These are phyloP conservation scores for Turritopsis dohrnii DNA, from an alignment of 30 jellyfish, hydroid and myxozoan species.

Conservation along the genomic window DNA sequence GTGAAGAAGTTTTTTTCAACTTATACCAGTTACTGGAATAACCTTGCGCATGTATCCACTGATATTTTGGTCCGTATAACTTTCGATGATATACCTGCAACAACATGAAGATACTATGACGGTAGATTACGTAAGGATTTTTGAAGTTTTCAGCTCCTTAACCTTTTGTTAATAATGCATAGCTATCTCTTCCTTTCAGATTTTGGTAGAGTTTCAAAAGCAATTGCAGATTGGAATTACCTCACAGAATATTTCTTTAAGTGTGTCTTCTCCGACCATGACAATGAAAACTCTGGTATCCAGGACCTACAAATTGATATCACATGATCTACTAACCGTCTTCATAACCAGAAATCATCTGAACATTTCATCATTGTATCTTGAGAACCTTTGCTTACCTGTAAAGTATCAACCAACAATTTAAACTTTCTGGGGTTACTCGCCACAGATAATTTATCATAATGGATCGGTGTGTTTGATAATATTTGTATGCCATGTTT, in stretches of 20 bases:
- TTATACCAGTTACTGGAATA: constrained; percentile 35
- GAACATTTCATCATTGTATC: background rate
- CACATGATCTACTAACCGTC: background rate
- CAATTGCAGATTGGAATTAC: constrained; percentile 31
- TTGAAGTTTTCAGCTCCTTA: no score
- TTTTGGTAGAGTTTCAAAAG: no score
- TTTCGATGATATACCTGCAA: background rate
- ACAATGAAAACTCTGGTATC: constrained; percentile 62
- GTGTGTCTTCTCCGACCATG: constrained; percentile 39
- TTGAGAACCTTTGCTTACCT: background rate
- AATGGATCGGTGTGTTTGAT: background rate
- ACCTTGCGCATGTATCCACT: constrained; percentile 43
- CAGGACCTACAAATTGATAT: constrained; percentile 33
- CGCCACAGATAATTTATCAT: background rate
- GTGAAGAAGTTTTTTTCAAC: background rate
- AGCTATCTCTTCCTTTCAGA: no score
- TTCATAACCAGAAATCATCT: no score
- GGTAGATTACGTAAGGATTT: no score
- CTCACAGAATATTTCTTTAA: constrained; percentile 61
- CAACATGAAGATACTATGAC: background rate
- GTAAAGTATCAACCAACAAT: background rate
- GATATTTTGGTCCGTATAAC: constrained; percentile 47
- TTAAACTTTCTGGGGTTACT: background rate
- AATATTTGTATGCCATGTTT: background rate
- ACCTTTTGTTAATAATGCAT: no score